These are phyloP conservation scores for Zaprionus vittiger DNA, from an alignment of 1,140 invertebrate genomes.

Conservation along the genomic window DNA sequence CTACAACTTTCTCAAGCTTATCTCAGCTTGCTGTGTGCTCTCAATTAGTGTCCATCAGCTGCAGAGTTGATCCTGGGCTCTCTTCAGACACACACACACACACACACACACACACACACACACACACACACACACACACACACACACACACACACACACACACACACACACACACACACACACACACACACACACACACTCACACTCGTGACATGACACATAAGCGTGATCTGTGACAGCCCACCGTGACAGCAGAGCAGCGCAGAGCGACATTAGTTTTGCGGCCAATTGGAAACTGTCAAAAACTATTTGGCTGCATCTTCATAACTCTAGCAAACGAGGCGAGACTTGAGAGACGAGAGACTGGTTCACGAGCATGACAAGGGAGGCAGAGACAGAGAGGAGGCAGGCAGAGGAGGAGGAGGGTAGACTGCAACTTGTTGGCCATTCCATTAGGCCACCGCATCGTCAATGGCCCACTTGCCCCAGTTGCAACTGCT, in stretches of 20 bases:
- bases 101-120: background rate
- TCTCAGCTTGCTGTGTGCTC: conserved; percentile 11
- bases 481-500: conserved; percentile 48
- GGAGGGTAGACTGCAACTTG: conserved; percentile 25
- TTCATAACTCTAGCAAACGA: conserved; percentile 58
- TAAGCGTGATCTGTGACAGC: conserved; percentile 8
- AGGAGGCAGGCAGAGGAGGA: background rate
- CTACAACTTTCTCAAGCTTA: conserved; percentile 1
- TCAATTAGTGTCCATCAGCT: conserved; percentile 52
- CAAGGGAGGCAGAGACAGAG: background rate
- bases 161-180: background rate
- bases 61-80: background rate
- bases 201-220: background rate
- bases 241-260: conserved; percentile 28
- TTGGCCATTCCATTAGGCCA: conserved; percentile 54
- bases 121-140: background rate
- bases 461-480: conserved; percentile 49
- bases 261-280: conserved; percentile 52
- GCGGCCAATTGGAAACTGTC: conserved; percentile 66
- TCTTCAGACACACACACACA: background rate
- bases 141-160: background rate
- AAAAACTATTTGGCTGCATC: conserved; percentile 74
- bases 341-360: background rate
- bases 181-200: background rate
- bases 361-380: conserved; percentile 16